Conservation (phyloP, 2,888 invertebrate species). For the Emmelina monodactyla region DNA sequence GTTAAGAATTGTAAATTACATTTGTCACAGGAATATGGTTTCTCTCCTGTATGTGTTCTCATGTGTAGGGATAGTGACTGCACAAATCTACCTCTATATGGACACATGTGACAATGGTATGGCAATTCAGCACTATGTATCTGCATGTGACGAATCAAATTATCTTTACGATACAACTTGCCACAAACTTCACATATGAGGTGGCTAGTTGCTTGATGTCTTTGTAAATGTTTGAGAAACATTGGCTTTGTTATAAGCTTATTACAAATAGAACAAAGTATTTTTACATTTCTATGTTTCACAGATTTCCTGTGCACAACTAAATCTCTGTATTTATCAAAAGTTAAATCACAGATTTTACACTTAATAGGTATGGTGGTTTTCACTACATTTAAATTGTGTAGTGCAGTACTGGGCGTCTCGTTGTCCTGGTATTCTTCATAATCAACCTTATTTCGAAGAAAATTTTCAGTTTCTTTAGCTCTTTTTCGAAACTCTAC, state of each 20-base stretch:
- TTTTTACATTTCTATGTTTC: constrained; percentile 21
- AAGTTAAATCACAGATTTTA: constrained; percentile 16
- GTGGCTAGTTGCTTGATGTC: constrained; percentile 27
- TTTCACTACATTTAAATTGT: not conserved
- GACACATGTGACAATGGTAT: constrained; percentile 32
- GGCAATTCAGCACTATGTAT: constrained; percentile 31
- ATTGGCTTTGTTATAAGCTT: constrained; percentile 23
- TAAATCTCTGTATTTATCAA: constrained; percentile 18
- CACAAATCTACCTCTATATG: constrained; percentile 33
- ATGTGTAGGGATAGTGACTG: constrained; percentile 37
- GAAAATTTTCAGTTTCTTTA: constrained; percentile 19
- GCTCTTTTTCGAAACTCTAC: constrained; percentile 30
- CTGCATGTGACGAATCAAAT: constrained; percentile 31
- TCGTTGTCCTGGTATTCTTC: too few species aligned
- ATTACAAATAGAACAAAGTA: constrained; percentile 22
- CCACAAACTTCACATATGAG: constrained; percentile 39
- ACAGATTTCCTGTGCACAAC: constrained; percentile 22
- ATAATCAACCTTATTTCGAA: too few species aligned
- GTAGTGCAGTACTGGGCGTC: not conserved
- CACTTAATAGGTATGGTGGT: constrained; percentile 11
- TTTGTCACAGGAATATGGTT: constrained; percentile 35
- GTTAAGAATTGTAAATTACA: constrained; percentile 34
- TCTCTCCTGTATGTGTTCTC: constrained; percentile 34
- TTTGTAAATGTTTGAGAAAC: constrained; percentile 24
- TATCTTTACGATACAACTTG: constrained; percentile 35